Base-by-base conservation (phyloP, 2,113 vertebrate genomes). In the Nannospalax galili region DNA sequence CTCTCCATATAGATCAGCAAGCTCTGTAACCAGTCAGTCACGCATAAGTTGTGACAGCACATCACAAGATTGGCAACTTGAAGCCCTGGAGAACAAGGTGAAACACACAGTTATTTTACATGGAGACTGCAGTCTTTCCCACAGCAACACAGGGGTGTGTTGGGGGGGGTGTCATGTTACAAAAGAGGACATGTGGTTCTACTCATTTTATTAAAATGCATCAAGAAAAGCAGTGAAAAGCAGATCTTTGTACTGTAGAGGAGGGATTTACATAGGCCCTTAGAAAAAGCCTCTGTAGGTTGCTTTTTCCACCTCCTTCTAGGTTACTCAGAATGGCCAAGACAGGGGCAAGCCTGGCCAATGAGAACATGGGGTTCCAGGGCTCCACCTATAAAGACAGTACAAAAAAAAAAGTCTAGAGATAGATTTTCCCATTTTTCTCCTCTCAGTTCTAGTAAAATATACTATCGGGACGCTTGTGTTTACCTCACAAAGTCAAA, bases 1-100 rank as follows among this genome's bases (percentile, higher is more conserved):
- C 97, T 98, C 97, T 98, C 97, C 97, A 93, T 98, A 98, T 98
- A 98, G 98, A 98, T 98, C 97, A 98, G 98, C 97, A 80, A 93
- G 89, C 98, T 97, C 96, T 97, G 96, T 97, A 98, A 97, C 97
- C 97, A 98, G 96, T 97, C 98, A 98, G 96, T 98, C 97, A 98
- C 6, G 0, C 97, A 80, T 96, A 98, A 98, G 96, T 98, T 98
- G 98, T 98, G 97, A 98, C 98, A 98, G 96, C 88, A 0, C 89
- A 97, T 98, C 97, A 97, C 92, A 98, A 94, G 96, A 95, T 92
- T 97, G 97, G 96, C 98, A 98, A 37, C 98, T 98, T 96, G 97
- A 81, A 98, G 95, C 79, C 92, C 95, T 45, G 70, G 92, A 98
- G 96, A 98, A 98, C 91, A 98, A 98, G 96, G 95, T 96, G 97